Evolutionary conservation across 2,113 vertebrate species (phyloP).

Genomic region (Suncus etruscus): DNA sequence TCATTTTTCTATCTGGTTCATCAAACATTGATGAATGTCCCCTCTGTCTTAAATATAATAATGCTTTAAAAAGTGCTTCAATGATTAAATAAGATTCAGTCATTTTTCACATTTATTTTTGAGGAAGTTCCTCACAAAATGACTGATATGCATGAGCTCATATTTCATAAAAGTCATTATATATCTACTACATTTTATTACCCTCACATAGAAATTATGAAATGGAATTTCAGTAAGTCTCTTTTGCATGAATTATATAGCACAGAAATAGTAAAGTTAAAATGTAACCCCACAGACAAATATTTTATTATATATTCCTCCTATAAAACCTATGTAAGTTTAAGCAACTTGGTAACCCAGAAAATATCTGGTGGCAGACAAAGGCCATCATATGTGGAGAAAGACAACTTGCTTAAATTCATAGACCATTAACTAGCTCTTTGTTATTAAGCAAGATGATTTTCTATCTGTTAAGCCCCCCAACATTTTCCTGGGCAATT

Average conservation of each 20-base stretch:
- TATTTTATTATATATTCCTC: conserved; percentile 1
- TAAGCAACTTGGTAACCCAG: neutral
- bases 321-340: conserved; percentile 28
- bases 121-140: neutral
- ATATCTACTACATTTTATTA: conserved; percentile 38
- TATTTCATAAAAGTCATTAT: conserved; percentile 17
- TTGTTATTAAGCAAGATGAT: neutral
- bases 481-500: neutral
- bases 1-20: neutral
- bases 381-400: neutral
- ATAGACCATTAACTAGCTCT: neutral
- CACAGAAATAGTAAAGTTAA: neutral
- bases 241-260: conserved; percentile 26
- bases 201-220: conserved; percentile 30
- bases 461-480: neutral
- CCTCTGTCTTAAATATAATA: neutral
- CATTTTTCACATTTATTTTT: conserved; percentile 13
- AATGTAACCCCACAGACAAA: conserved; percentile 15
- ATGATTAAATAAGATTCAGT: conserved; percentile 31
- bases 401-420: neutral
- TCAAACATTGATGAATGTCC: neutral
- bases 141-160: conserved; percentile 1
- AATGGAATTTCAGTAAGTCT: neutral
- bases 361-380: neutral
- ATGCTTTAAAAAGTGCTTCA: neutral